Conservation (phyloP, 1,140 invertebrate genomes). For the Bombyx mandarina region DNA sequence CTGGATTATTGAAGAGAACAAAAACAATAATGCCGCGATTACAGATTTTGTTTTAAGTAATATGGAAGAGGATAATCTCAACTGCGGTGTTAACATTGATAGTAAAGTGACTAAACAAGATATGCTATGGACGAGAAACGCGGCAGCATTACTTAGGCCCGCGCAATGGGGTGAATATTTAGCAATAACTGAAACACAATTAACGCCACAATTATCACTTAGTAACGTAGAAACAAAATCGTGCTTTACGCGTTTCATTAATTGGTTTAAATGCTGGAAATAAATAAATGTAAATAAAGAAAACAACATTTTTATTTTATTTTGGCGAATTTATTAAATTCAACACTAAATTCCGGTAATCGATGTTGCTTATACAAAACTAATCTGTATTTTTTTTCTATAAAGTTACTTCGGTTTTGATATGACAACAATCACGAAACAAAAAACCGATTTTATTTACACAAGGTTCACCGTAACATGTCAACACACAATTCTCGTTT, state of each 20-base stretch:
- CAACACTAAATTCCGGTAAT: constrained; percentile 63
- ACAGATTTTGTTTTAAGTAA: not conserved
- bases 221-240: constrained; percentile 21
- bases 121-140: constrained; percentile 20
- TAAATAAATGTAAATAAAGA: constrained; percentile 1
- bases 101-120: constrained; percentile 9
- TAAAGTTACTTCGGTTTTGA: constrained; percentile 39
- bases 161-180: constrained; percentile 23
- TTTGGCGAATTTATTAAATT: constrained; percentile 69
- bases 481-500: constrained; percentile 24
- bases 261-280: constrained; percentile 41
- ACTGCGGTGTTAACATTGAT: not conserved
- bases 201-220: constrained; percentile 33
- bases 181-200: constrained; percentile 21
- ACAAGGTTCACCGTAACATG: constrained; percentile 44
- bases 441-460: constrained; percentile 39
- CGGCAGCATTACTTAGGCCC: constrained; percentile 24
- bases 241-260: constrained; percentile 35
- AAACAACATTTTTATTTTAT: constrained; percentile 28
- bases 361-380: constrained; percentile 60
- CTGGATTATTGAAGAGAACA: constrained; percentile 22
- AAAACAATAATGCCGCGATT: constrained; percentile 2
- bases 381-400: constrained; percentile 37
- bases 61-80: constrained; percentile 5
- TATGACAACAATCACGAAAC: constrained; percentile 40